Percentiles rank a stretch among this genome's conserved stretches.
phyloP scores from a whole-genome alignment of 2,797 vertebrate species.

The Halcyon badia region DNA sequence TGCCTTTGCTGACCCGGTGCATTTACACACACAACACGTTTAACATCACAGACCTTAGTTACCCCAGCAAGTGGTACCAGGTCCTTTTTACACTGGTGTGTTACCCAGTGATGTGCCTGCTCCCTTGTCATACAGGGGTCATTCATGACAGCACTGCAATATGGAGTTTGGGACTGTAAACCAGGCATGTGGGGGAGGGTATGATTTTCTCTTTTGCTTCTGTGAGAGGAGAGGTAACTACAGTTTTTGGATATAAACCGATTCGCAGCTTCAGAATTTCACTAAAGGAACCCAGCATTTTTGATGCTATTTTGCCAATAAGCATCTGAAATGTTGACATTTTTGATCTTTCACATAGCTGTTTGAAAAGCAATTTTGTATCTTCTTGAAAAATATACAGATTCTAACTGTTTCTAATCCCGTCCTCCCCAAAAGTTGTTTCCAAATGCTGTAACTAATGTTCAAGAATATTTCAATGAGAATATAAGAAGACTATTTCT shows the following conservation, averaged over 20 bases:
- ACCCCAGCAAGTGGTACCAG: no score
- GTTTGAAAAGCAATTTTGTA: neutral
- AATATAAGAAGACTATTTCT: neutral
- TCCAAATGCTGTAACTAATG: neutral
- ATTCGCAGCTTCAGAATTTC: no score
- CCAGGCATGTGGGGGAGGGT: no score
- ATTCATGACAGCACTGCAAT: no score
- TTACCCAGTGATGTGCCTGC: neutral
- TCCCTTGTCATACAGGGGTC: neutral
- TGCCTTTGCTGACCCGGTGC: no score
- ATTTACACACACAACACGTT: neutral
- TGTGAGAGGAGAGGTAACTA: no score
- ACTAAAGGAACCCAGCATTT: neutral
- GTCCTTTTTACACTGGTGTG: no score
- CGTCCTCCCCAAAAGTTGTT: neutral
- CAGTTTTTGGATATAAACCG: no score
- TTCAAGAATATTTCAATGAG: constrained; percentile 18
- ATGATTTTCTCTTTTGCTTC: no score
- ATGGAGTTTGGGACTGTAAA: no score
- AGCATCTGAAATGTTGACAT: neutral
- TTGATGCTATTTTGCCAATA: neutral
- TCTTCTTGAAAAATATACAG: neutral
- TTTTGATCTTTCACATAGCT: neutral
- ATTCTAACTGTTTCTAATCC: neutral
- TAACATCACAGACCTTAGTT: neutral